Conservation (phyloP, 2,113 vertebrate species). For the Centropristis striata region DNA sequence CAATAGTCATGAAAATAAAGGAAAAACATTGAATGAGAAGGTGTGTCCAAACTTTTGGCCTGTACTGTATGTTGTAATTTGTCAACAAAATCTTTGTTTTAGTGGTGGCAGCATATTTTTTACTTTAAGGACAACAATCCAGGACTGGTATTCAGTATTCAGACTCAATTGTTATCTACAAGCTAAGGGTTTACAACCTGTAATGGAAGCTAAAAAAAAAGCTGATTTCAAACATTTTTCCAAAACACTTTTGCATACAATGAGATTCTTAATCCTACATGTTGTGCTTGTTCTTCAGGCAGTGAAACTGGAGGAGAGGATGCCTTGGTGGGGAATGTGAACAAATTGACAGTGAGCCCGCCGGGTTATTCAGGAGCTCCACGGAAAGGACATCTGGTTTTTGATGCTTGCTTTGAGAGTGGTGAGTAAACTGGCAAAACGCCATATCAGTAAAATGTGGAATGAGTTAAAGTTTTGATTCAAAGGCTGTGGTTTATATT, state of each 20-base stretch:
- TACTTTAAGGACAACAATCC: background rate
- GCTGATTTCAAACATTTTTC: background rate
- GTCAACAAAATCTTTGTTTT: background rate
- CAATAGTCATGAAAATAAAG: too few relatives aligned
- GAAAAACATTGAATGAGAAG: too few relatives aligned
- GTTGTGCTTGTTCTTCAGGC: constrained; percentile 78
- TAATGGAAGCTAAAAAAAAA: background rate
- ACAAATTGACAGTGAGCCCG: constrained; percentile 90
- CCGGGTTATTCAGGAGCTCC: constrained; percentile 88
- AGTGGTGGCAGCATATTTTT: background rate
- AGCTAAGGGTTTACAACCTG: background rate
- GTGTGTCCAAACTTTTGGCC: too few relatives aligned
- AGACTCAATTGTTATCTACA: background rate
- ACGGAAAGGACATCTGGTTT: constrained; percentile 94
- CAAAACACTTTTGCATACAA: background rate
- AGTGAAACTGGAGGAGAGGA: constrained; percentile 91
- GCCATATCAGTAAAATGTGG: background rate
- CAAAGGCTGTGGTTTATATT: background rate
- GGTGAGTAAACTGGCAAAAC: constrained; percentile 86
- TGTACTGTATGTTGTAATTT: background rate
- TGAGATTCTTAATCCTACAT: background rate
- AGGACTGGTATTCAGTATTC: background rate
- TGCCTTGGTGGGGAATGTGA: constrained; percentile 93
- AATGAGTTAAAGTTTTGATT: background rate
- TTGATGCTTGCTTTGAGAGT: constrained; percentile 99